Percentiles rank a stretch among this genome's conserved stretches.
Evolutionary conservation across 2,888 invertebrate genomes (phyloP).

Genomic region (Plemyria rubiginata): DNA sequence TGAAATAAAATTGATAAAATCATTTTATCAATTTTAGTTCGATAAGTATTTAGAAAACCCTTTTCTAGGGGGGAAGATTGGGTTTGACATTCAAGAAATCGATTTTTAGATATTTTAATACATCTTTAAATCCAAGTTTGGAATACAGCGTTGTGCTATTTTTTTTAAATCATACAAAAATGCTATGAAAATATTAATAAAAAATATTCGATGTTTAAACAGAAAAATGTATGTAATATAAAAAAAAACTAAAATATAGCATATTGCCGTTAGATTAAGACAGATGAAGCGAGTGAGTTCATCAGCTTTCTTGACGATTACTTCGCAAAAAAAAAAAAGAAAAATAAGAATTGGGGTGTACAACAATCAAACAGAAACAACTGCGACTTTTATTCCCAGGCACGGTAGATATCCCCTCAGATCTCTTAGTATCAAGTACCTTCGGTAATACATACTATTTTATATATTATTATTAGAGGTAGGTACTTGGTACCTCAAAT

Average conservation of each 20-base stretch:
- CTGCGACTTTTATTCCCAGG: too few species aligned
- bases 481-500: too few species aligned
- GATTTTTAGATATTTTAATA: slow-evolving; percentile 22
- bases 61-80: slow-evolving; percentile 11
- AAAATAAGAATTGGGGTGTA: too few species aligned
- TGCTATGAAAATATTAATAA: slow-evolving; percentile 26
- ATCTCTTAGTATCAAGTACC: too few species aligned
- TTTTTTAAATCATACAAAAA: slow-evolving; percentile 12
- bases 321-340: slow-evolving; percentile 8
- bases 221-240: slow-evolving; percentile 4
- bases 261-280: slow-evolving; percentile 35
- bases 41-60: slow-evolving; percentile 18
- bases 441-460: too few species aligned
- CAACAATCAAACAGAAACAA: too few species aligned
- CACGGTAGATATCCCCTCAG: too few species aligned
- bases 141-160: slow-evolving; percentile 36
- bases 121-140: slow-evolving; percentile 17
- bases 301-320: slow-evolving; percentile 20
- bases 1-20: slow-evolving; percentile 28
- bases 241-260: slow-evolving; percentile 21
- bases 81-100: slow-evolving; percentile 8
- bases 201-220: slow-evolving; percentile 33
- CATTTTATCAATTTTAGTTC: slow-evolving; percentile 29
- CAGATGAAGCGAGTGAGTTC: slow-evolving; percentile 33
- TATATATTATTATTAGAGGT: too few species aligned